Evolutionary conservation across 2,113 vertebrate species (phyloP), one percentile per base, ranked within the genome.

Genomic region (Ardeotis arabs): DNA sequence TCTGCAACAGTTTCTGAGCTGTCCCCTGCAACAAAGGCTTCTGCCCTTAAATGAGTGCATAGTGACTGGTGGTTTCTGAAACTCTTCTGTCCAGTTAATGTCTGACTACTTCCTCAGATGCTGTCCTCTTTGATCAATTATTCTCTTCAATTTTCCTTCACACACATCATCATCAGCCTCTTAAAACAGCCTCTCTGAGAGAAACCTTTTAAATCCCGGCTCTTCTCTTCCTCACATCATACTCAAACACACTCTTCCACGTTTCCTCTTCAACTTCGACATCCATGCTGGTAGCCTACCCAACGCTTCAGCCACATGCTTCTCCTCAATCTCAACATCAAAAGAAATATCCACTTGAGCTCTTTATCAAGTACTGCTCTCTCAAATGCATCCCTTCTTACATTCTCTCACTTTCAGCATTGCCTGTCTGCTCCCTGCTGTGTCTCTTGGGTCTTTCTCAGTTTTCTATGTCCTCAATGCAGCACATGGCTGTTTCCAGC

Each of bases 231-330:
- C 52, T 91, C 56, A 56, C 7, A 29, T 31, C 83, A 53, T 4
- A 72, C 25, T 47, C 24, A 77, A 66, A 68, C 2, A 4, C 31
- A 66, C 6, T 49, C 6, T 37, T 62, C 8, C 22, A 25, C 1
- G 2, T 52, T 66, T 69, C 67, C 29, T 56, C n/a, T 85, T 41
- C 45, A 63, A 69, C 20, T 79, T 70, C 53, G 73, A 25, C 23
- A 41, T 39, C 41, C 50, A 28, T 37, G 39, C n/a, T 77, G 72
- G 90, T 25, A 50, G 23, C 59, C 37, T 67, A 18, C 15, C 5
- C 3, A 4, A 19, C 60, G 27, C 37, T 7, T 37, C 7, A 55
- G 17, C 39, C 1, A 6, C 0, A 1, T 67, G 67, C 47, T 37
- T 21, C 21, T 58, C 73, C 50, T 52, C 53, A 85, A 21, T 22